These are phyloP conservation scores for Epinephelus awoara DNA, from an alignment of 2,797 vertebrate genomes.

Conservation along the genomic window DNA sequence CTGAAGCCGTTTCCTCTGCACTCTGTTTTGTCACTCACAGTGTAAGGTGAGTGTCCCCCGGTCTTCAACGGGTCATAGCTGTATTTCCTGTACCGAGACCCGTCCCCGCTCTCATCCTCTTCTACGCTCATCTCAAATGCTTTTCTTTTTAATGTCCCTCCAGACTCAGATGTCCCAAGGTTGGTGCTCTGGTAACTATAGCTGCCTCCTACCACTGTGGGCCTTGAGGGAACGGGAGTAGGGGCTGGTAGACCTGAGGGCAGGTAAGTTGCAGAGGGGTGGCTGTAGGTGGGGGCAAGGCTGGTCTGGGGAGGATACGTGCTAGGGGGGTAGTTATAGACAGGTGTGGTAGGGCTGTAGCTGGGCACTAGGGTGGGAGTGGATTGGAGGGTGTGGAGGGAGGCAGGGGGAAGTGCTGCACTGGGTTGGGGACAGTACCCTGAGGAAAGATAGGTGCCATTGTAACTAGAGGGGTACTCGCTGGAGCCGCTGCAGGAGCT, in stretches of 20 bases:
- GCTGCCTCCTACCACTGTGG: slow-evolving; percentile 86
- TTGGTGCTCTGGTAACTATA: slow-evolving; percentile 90
- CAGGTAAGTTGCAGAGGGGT: slow-evolving; percentile 90
- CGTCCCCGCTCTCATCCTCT: slow-evolving; percentile 86
- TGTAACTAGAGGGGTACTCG: slow-evolving; percentile 92
- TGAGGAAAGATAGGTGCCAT: slow-evolving; percentile 92
- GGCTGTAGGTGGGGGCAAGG: slow-evolving; percentile 87
- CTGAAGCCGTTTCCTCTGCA: slow-evolving; percentile 90
- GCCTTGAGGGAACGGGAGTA: slow-evolving; percentile 88
- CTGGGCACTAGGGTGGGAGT: slow-evolving; percentile 89
- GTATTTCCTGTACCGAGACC: slow-evolving; percentile 92
- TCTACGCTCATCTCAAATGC: slow-evolving; percentile 90
- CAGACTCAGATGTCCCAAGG: slow-evolving; percentile 82
- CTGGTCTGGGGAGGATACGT: slow-evolving; percentile 90
- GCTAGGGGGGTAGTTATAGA: slow-evolving; percentile 92
- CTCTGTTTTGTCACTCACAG: slow-evolving; percentile 88
- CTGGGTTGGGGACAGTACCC: slow-evolving; percentile 92
- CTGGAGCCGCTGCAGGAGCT: slow-evolving; percentile 87
- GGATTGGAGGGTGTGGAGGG: slow-evolving; percentile 91
- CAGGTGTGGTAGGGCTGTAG: slow-evolving; percentile 89
- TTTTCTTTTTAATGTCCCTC: slow-evolving; percentile 92
- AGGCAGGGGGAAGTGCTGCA: slow-evolving; percentile 88
- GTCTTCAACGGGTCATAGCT: slow-evolving; percentile 91
- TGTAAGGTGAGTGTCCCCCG: slow-evolving; percentile 84
- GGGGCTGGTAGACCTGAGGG: slow-evolving; percentile 90